Conservation (phyloP, 2,888 invertebrate species). For the Agrotis puta region DNA sequence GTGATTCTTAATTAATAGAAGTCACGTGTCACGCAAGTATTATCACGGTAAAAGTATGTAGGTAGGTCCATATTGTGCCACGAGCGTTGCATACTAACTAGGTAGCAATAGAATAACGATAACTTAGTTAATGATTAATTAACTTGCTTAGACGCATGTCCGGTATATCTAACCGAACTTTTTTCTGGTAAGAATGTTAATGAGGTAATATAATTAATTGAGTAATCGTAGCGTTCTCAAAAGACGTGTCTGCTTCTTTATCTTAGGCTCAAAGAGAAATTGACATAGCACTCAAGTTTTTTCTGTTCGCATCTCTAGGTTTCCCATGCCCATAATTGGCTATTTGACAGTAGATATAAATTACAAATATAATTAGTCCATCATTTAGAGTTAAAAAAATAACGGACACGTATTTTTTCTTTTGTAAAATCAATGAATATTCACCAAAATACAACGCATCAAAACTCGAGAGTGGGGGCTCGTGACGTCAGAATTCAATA, state of each 20-base stretch:
- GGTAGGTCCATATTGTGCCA: slow-evolving; percentile 33
- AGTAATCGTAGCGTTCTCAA: background rate
- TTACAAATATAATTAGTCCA: too few relatives aligned
- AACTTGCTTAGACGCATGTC: slow-evolving; percentile 26
- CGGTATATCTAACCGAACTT: slow-evolving; percentile 20
- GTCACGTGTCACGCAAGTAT: slow-evolving; percentile 55
- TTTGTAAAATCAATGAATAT: too few relatives aligned
- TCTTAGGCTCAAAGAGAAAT: background rate
- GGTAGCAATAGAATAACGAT: slow-evolving; percentile 23
- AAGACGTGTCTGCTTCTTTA: background rate
- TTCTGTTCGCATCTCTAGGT: background rate
- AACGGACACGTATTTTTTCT: too few relatives aligned
- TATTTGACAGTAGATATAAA: too few relatives aligned
- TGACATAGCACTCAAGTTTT: background rate
- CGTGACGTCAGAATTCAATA: too few relatives aligned
- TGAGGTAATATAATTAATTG: background rate
- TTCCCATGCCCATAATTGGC: background rate
- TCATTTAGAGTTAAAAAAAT: too few relatives aligned
- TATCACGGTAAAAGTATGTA: slow-evolving; percentile 63
- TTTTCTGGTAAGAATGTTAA: background rate
- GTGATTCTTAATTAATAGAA: slow-evolving; percentile 21
- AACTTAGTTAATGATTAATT: slow-evolving; percentile 36
- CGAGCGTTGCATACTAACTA: slow-evolving; percentile 50
- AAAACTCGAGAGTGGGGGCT: too few relatives aligned
- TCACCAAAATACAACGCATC: too few relatives aligned